These are phyloP conservation scores for Mus spretus DNA, from an alignment of 2,797 vertebrate species.

Conservation along the genomic window DNA sequence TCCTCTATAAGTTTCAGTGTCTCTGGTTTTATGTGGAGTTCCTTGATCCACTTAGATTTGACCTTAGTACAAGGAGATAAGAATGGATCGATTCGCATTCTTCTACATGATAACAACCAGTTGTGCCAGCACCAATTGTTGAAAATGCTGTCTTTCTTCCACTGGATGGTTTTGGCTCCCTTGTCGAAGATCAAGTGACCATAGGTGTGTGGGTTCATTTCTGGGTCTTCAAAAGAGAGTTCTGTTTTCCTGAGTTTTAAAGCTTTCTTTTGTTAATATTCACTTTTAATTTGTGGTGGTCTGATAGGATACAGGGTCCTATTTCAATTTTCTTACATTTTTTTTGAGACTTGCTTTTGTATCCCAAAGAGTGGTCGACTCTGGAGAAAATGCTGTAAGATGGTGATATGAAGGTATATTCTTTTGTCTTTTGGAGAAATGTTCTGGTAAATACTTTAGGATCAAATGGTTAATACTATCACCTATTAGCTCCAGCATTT, in stretches of 20 bases:
- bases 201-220: too few species aligned
- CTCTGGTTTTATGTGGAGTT: too few species aligned
- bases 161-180: too few species aligned
- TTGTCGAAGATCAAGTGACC: too few species aligned
- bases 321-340: background rate
- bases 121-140: too few species aligned
- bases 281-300: background rate
- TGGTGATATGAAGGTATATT: background rate
- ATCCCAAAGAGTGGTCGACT: background rate
- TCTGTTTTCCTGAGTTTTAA: background rate
- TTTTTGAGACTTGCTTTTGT: background rate
- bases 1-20: too few species aligned
- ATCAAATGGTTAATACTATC: background rate
- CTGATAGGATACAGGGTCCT: background rate
- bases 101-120: too few species aligned
- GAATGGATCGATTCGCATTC: too few species aligned
- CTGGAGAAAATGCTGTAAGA: background rate
- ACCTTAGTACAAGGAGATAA: too few species aligned
- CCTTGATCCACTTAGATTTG: too few species aligned
- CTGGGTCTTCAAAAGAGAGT: background rate
- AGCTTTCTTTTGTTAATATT: background rate
- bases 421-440: background rate
- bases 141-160: too few species aligned
- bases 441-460: background rate
- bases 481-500: background rate